phyloP scores from a whole-genome alignment of 2,888 invertebrate genomes.

The Pocota personata region DNA sequence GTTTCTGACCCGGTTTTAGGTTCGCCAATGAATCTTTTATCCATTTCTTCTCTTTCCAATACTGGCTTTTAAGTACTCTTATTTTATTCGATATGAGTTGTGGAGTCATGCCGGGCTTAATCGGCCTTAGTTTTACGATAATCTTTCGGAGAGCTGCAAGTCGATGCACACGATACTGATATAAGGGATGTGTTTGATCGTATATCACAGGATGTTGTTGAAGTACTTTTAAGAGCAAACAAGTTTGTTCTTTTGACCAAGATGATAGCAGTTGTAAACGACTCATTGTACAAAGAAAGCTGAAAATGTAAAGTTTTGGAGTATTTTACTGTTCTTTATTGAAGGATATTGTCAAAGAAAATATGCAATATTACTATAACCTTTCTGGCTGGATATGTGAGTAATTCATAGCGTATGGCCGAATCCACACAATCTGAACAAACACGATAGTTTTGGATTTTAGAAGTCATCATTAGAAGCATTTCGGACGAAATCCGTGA shows the following conservation, averaged over 20 bases:
- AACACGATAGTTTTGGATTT: no score
- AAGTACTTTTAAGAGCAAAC: background rate
- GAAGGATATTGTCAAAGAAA: no score
- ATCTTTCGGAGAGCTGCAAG: background rate
- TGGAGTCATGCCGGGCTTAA: background rate
- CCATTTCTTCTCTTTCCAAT: background rate
- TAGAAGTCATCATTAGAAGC: no score
- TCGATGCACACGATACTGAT: background rate
- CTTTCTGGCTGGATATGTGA: no score
- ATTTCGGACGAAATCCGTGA: no score
- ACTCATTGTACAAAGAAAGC: background rate
- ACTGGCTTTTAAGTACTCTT: background rate
- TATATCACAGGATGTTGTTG: background rate
- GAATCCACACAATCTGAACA: no score
- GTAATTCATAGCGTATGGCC: no score
- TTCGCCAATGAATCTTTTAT: background rate
- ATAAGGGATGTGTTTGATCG: background rate
- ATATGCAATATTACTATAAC: no score
- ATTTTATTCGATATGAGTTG: background rate
- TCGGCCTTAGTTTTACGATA: background rate
- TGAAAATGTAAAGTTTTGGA: background rate
- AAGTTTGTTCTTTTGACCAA: slow-evolving; percentile 9
- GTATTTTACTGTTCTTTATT: no score
- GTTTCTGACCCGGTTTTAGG: background rate
- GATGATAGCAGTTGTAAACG: background rate